These are phyloP conservation scores for Nasua narica DNA, from an alignment of 2,797 vertebrate genomes.

Conservation along the genomic window DNA sequence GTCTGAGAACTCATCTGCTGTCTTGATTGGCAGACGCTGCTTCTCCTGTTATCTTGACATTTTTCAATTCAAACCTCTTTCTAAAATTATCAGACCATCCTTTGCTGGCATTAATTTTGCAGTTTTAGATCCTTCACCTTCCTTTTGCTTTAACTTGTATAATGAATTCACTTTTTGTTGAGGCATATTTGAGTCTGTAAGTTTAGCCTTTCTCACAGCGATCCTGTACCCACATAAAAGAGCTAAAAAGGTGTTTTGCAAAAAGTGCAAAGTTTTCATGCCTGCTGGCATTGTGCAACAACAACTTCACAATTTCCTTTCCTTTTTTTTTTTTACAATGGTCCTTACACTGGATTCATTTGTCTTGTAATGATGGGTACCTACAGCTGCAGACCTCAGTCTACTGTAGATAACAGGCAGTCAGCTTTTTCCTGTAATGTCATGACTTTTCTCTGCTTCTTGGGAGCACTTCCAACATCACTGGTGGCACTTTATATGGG, in stretches of 20 bases:
- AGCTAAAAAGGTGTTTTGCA: neutral
- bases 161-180: neutral
- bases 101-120: neutral
- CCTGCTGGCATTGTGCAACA: neutral
- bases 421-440: neutral
- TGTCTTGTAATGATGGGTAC: neutral
- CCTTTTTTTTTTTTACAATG: neutral
- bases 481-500: neutral
- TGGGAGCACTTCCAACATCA: neutral
- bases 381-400: neutral
- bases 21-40: neutral
- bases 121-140: neutral
- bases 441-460: neutral
- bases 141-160: neutral
- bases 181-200: neutral
- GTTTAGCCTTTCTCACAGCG: neutral
- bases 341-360: neutral
- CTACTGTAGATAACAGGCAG: neutral
- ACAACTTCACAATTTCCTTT: neutral
- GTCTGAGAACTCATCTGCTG: neutral
- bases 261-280: neutral
- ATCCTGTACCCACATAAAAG: neutral
- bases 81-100: neutral
- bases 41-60: neutral
- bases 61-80: neutral